These are phyloP conservation scores for Harpagifer antarcticus DNA, from an alignment of 2,797 vertebrate genomes.

Conservation along the genomic window DNA sequence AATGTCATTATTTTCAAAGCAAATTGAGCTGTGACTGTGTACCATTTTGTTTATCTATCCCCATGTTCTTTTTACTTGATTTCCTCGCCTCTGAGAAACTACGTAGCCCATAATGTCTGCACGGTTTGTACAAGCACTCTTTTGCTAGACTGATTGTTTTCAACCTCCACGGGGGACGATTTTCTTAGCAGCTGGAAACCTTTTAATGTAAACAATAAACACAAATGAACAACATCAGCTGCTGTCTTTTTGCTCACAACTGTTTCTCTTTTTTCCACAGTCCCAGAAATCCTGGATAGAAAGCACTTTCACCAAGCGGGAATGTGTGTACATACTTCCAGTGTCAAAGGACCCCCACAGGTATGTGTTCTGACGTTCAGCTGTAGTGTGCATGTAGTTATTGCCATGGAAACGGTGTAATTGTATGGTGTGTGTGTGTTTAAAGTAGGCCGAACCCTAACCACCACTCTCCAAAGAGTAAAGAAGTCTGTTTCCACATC, in stretches of 20 bases:
- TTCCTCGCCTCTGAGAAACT: conserved; percentile 12
- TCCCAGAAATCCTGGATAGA: conserved; percentile 99
- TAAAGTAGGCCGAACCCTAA: conserved; percentile 68
- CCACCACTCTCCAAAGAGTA: conserved; percentile 66
- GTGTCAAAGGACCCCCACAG: conserved; percentile 99
- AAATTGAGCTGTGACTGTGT: neutral
- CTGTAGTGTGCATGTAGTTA: conserved; percentile 49
- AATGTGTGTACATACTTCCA: conserved; percentile 99
- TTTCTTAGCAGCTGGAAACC: neutral
- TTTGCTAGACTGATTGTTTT: conserved; percentile 12
- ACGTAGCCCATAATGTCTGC: neutral
- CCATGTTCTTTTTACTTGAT: neutral
- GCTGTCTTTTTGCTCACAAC: conserved; percentile 12
- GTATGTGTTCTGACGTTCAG: conserved; percentile 80
- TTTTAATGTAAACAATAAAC: conserved; percentile 10
- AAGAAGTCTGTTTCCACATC: conserved; percentile 69
- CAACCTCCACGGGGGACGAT: neutral
- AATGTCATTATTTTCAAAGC: conserved; percentile 36
- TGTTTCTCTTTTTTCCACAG: conserved; percentile 83
- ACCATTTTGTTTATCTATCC: neutral
- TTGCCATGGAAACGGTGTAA: conserved; percentile 69
- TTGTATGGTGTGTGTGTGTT: conserved; percentile 68
- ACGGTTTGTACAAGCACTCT: neutral
- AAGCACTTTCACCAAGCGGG: conserved; percentile 99
- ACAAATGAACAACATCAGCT: neutral